Percentiles rank a stretch among this genome's conserved stretches.
These are phyloP conservation scores for Drosophila ironensis DNA, from an alignment of 1,140 invertebrate genomes.

Conservation along the genomic window DNA sequence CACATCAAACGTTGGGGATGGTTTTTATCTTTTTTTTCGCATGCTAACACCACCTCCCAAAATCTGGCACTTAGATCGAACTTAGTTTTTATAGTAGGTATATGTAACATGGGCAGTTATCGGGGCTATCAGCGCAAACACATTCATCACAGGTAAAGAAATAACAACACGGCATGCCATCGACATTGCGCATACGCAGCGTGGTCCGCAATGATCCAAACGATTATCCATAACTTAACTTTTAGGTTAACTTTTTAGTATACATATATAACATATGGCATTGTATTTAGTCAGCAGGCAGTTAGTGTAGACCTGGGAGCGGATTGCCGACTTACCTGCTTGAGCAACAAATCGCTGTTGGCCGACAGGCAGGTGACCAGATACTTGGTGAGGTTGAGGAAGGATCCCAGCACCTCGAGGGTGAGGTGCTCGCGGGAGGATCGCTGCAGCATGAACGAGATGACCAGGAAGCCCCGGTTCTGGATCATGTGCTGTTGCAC, in stretches of 20 bases:
- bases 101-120: constrained; percentile 5
- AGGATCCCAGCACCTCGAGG: constrained; percentile 95
- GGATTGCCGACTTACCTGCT: constrained; percentile 88
- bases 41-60: constrained; percentile 26
- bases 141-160: constrained; percentile 13
- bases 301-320: background rate
- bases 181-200: constrained; percentile 47
- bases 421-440: constrained; percentile 96
- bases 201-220: constrained; percentile 14
- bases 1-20: background rate
- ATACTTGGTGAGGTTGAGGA: constrained; percentile 97
- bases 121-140: background rate
- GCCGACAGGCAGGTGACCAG: constrained; percentile 96
- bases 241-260: background rate
- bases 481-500: constrained; percentile 99
- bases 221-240: constrained; percentile 6
- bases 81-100: constrained; percentile 17
- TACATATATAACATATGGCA: background rate
- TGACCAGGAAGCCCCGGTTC: constrained; percentile 98
- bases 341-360: constrained; percentile 96
- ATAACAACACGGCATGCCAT: constrained; percentile 23
- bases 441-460: constrained; percentile 97
- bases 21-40: constrained; percentile 5
- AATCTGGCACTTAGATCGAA: constrained; percentile 42
- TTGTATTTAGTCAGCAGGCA: constrained; percentile 1